Percentiles rank a stretch among this genome's conserved stretches.
These are phyloP conservation scores for Catagonus wagneri DNA, from an alignment of 2,113 vertebrate genomes.

Conservation along the genomic window DNA sequence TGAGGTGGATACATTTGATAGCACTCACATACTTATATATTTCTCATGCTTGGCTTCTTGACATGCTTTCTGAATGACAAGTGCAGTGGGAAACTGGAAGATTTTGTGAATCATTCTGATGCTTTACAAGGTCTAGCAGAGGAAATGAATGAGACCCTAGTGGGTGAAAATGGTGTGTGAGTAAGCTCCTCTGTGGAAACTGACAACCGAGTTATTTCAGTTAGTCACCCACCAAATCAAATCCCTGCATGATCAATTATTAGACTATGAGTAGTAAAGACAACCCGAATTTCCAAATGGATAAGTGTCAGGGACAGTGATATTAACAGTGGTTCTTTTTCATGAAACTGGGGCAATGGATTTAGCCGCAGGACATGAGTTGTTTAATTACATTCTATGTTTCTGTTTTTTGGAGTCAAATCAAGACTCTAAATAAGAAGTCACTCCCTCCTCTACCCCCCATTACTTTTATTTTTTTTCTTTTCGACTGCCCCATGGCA, in stretches of 20 bases:
- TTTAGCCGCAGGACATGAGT: not conserved
- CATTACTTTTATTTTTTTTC: not conserved
- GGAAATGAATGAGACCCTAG: slow-evolving; percentile 1
- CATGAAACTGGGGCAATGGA: not conserved
- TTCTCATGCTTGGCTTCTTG: slow-evolving; percentile 28
- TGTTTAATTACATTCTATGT: not conserved
- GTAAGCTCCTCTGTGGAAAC: slow-evolving; percentile 30
- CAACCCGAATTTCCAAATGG: slow-evolving; percentile 1
- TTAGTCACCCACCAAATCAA: slow-evolving; percentile 26
- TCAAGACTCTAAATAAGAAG: slow-evolving; percentile 6
- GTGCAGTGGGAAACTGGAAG: not conserved
- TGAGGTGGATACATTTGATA: not conserved
- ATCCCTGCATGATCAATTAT: not conserved
- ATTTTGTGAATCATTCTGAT: slow-evolving; percentile 45
- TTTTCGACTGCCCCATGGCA: too few species aligned
- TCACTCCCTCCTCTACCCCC: not conserved
- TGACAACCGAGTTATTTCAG: slow-evolving; percentile 62
- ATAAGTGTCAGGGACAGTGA: not conserved
- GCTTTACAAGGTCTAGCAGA: slow-evolving; percentile 32
- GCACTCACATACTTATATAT: not conserved
- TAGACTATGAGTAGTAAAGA: not conserved
- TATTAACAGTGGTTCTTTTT: not conserved
- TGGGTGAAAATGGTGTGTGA: not conserved
- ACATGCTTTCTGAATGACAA: slow-evolving; percentile 27
- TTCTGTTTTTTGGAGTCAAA: slow-evolving; percentile 43